A percentile compares a stretch with the other conserved stretches of the same genome.
These are phyloP conservation scores for Penaeus japonicus DNA, from an alignment of 1,140 invertebrate genomes.

Conservation along the genomic window DNA sequence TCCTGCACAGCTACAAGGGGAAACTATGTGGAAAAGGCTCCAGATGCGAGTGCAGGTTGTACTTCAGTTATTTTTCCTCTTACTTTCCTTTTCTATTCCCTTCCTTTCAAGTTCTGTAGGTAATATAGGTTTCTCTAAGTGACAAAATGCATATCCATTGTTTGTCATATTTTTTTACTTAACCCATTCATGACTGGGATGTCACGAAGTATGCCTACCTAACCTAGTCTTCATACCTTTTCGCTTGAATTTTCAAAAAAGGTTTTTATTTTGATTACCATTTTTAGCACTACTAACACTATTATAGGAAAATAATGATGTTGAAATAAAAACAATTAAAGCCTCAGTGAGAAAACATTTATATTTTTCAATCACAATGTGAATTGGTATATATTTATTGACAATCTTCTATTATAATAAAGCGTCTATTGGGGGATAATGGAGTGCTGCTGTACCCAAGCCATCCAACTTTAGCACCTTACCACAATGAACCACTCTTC, in stretches of 20 bases:
- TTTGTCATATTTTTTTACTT: too few species aligned
- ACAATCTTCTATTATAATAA: neutral
- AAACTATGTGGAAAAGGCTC: slow-evolving; percentile 65
- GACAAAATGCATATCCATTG: too few species aligned
- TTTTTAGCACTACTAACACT: too few species aligned
- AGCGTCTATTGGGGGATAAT: slow-evolving; percentile 73
- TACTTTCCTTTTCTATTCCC: neutral
- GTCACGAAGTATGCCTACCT: too few species aligned
- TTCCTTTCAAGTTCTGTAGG: neutral
- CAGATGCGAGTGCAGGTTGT: slow-evolving; percentile 78
- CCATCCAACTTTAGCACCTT: slow-evolving; percentile 82
- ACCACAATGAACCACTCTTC: slow-evolving; percentile 78
- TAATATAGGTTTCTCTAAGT: neutral
- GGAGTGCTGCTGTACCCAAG: slow-evolving; percentile 84
- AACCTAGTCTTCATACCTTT: too few species aligned
- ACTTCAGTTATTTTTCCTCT: slow-evolving; percentile 78
- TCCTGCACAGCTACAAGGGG: neutral
- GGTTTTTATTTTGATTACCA: too few species aligned
- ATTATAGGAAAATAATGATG: too few species aligned
- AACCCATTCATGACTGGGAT: too few species aligned
- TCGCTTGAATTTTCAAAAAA: too few species aligned
- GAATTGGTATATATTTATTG: neutral
- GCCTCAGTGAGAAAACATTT: too few species aligned
- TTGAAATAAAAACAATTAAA: too few species aligned
- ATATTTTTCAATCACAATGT: too few species aligned